phyloP scores from a whole-genome alignment of 1,140 invertebrate species.

The Probaryconus sp. region DNA sequence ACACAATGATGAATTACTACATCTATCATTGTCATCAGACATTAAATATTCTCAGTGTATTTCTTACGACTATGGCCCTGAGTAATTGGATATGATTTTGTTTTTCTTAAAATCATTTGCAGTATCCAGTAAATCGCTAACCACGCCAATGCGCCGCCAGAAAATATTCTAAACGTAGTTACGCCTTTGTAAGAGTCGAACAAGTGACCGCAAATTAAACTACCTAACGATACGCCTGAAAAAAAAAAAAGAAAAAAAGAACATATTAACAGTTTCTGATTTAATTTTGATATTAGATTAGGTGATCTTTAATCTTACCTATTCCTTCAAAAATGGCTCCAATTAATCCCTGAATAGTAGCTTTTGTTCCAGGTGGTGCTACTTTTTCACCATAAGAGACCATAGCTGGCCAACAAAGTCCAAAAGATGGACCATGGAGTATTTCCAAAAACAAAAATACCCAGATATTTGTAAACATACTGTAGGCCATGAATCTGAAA shows the following conservation, averaged over 20 bases:
- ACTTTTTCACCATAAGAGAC: constrained; percentile 92
- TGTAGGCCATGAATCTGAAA: constrained; percentile 89
- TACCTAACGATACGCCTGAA: constrained; percentile 85
- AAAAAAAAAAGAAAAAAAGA: constrained; percentile 18
- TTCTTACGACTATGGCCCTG: constrained; percentile 76
- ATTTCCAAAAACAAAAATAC: constrained; percentile 90
- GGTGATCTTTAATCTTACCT: constrained; percentile 75
- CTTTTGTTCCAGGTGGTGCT: constrained; percentile 90
- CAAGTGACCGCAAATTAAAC: constrained; percentile 84
- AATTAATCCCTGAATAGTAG: constrained; percentile 90
- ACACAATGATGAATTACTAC: constrained; percentile 17
- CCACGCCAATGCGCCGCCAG: constrained; percentile 82
- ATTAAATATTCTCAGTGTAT: constrained; percentile 42
- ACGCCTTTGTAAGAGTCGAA: constrained; percentile 81
- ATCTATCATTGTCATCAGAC: constrained; percentile 23
- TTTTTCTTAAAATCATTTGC: constrained; percentile 77
- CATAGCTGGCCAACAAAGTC: constrained; percentile 93
- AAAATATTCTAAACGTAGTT: constrained; percentile 85
- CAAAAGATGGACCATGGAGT: constrained; percentile 91
- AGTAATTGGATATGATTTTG: constrained; percentile 69
- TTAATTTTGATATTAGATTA: background rate
- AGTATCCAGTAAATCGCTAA: constrained; percentile 81
- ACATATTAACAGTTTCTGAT: background rate
- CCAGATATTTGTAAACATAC: constrained; percentile 88
- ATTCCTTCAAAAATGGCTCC: constrained; percentile 92